These are phyloP conservation scores for Threskiornis aethiopicus DNA, from an alignment of 2,797 vertebrate species.

Conservation along the genomic window DNA sequence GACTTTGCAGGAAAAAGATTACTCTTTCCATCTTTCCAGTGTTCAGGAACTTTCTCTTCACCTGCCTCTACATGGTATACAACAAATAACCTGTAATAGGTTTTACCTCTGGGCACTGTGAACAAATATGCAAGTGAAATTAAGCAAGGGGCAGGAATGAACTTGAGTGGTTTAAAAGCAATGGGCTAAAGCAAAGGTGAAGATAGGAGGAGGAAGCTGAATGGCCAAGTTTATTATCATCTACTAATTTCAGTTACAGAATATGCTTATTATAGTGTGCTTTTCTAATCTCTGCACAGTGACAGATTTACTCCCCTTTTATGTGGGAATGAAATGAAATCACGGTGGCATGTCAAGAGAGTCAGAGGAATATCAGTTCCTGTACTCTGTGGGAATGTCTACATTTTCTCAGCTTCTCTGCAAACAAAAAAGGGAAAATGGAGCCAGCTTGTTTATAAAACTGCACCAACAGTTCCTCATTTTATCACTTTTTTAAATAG, in stretches of 20 bases:
- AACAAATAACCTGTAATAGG: neutral
- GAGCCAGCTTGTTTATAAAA: neutral
- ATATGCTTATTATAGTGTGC: neutral
- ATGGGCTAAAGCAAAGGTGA: neutral
- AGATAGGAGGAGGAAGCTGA: neutral
- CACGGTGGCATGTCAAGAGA: neutral
- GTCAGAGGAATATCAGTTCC: neutral
- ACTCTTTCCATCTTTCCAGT: neutral
- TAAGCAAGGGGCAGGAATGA: neutral
- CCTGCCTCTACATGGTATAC: neutral
- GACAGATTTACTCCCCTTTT: neutral
- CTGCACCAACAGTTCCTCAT: neutral
- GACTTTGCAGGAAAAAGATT: neutral
- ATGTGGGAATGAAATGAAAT: neutral
- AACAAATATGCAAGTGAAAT: neutral
- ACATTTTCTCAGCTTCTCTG: neutral
- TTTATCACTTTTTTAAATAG: neutral
- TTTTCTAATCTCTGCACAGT: constrained; percentile 20
- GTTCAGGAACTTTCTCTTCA: neutral
- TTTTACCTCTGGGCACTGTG: neutral
- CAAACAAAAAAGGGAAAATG: neutral
- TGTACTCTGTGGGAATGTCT: neutral
- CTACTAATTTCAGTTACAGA: neutral
- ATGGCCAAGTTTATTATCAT: neutral
- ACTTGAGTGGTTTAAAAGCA: neutral